Evolutionary conservation across 2,797 vertebrate genomes (phyloP), one percentile per base, ranked within the genome.

Genomic region (Chaetodon trifasciatus): DNA sequence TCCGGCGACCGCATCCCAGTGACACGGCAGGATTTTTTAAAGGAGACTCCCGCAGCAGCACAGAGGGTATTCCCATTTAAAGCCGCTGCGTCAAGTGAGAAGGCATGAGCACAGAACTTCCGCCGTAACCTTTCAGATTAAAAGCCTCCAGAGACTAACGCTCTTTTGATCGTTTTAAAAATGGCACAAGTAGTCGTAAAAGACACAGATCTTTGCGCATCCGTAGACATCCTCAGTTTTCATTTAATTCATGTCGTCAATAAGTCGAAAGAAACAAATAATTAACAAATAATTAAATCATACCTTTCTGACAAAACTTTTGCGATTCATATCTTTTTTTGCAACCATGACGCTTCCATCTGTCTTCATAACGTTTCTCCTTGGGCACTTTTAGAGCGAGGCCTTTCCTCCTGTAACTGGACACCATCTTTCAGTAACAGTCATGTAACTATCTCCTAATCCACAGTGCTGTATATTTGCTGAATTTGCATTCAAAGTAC

Each of bases 1-100:
- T 88, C 81, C 88, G 55, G 71, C 80, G 84, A 78, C 90, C 78
- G 90, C 90, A 93, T 92, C 89, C 87, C 91, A 81, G 81, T 92
- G 92, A 95, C 91, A 89, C 85, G 83, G 52, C 76, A 79, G 57
- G 88, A 70, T 79, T 79, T 82, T 73, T 81, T 86, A 89, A 93
- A 91, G 90, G 88, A 88, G 89, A 92, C 90, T 92, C 88, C 88
- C 74, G 21, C 86, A 69, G 76, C 70, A 28, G 70, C 70, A 28
- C 73, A 32, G 53, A 90, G 89, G 91, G 80, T 64, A 58, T 90
- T 88, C 88, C 89, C 76, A 71, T 91, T 84, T 90, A 91, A 90
- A 90, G 83, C 71, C 64, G 7, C 17, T 1, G 0, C 0, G 74
- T 83, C 81, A 88, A 81, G 65, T 0, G 0, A 8, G 0, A 8